A percentile compares a stretch with the other conserved stretches of the same genome.
Conservation (phyloP, 64 coral and sea anemone genomes). For the Actinia equina region DNA sequence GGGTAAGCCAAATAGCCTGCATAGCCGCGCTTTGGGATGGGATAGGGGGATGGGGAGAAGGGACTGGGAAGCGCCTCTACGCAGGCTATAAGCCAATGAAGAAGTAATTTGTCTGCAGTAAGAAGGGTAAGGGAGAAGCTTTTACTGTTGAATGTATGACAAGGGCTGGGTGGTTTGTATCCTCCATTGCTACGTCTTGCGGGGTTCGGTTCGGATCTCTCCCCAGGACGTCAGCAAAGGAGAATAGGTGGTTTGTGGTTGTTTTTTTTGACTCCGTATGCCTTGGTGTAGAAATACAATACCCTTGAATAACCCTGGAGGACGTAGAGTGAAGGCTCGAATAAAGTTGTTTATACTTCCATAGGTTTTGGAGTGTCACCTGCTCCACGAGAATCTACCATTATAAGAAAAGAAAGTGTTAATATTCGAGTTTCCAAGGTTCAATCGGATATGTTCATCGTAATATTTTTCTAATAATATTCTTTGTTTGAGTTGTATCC, state of each 20-base stretch:
- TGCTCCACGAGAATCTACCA: not conserved
- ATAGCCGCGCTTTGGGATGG: too few species aligned
- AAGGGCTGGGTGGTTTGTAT: not conserved
- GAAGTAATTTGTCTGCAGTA: too few species aligned
- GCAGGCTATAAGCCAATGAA: not conserved
- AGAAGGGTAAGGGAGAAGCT: not conserved
- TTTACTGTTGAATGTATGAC: not conserved
- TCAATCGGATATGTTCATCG: too few species aligned
- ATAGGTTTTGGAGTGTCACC: not conserved
- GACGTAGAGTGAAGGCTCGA: not conserved
- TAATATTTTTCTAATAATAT: too few species aligned
- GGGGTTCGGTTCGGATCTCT: too few species aligned
- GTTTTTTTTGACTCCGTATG: not conserved
- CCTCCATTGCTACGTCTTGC: too few species aligned
- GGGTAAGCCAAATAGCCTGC: too few species aligned
- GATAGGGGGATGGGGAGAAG: not conserved
- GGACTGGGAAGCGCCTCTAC: not conserved
- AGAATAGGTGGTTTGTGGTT: too few species aligned
- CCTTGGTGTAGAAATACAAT: too few species aligned
- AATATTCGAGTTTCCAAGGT: not conserved
- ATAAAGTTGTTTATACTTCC: not conserved
- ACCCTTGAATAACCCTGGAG: too few species aligned
- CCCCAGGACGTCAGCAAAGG: too few species aligned
- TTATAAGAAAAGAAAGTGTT: not conserved
- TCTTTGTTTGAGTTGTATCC: too few species aligned